These are phyloP conservation scores for Pseudorectes ferrugineus DNA, from an alignment of 2,113 vertebrate genomes.

Conservation along the genomic window DNA sequence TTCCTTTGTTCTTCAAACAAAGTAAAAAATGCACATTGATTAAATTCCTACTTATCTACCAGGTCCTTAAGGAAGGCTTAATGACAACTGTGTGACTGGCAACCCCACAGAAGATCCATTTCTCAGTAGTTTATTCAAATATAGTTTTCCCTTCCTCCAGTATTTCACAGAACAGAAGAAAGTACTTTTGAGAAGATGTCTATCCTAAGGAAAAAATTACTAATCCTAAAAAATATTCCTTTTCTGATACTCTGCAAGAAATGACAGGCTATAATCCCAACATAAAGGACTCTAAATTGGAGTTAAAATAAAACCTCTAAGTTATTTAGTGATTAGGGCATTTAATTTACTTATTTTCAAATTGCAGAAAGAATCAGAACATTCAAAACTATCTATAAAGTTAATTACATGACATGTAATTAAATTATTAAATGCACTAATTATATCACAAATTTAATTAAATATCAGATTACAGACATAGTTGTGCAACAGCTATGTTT, in stretches of 20 bases:
- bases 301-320: background rate
- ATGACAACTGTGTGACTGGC: background rate
- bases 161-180: background rate
- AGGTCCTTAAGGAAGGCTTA: background rate
- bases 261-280: background rate
- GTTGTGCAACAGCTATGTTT: background rate
- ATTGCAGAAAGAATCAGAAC: background rate
- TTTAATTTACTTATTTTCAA: background rate
- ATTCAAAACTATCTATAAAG: background rate
- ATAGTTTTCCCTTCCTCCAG: fast-evolving
- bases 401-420: background rate
- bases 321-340: background rate
- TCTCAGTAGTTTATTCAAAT: background rate
- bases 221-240: background rate
- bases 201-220: background rate
- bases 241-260: background rate
- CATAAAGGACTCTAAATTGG: background rate
- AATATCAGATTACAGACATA: background rate
- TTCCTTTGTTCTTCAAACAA: background rate
- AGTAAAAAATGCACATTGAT: background rate
- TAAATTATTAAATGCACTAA: background rate
- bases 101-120: background rate
- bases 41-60: background rate
- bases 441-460: background rate
- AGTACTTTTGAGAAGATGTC: background rate